These are phyloP conservation scores for Meiosimyza platycephala DNA, from an alignment of 2,888 invertebrate genomes.

Conservation along the genomic window DNA sequence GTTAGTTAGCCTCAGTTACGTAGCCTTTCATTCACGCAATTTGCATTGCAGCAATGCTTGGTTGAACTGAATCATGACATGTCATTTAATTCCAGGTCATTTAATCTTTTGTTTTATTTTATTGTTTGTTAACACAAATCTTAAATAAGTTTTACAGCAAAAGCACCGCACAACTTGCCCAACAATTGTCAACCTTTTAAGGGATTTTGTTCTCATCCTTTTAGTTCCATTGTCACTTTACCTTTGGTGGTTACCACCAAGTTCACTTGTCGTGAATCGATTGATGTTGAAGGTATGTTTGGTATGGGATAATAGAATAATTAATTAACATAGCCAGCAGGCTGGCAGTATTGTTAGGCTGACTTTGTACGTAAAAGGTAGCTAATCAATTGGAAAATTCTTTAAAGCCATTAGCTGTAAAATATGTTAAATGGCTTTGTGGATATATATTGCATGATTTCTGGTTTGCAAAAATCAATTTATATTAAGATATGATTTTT, in stretches of 20 bases:
- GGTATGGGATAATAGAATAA: constrained; percentile 7
- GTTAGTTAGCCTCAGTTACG: background rate
- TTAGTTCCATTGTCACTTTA: background rate
- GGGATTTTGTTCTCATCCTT: background rate
- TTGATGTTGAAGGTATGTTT: background rate
- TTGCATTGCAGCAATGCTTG: constrained; percentile 6
- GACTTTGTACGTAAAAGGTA: no score
- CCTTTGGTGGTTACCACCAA: background rate
- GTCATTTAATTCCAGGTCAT: constrained; percentile 7
- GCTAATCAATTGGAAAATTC: no score
- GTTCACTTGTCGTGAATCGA: no score
- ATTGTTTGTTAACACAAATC: constrained; percentile 20
- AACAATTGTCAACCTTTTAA: background rate
- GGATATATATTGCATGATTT: no score
- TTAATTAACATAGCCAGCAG: constrained; percentile 13
- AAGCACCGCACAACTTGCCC: background rate
- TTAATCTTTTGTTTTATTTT: constrained; percentile 28
- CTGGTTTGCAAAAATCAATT: no score
- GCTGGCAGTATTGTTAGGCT: no score
- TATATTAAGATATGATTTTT: no score
- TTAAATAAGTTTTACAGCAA: constrained; percentile 14
- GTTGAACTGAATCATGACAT: no score
- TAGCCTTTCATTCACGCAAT: constrained; percentile 18
- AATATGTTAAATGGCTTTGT: no score
- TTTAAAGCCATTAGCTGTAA: no score